Evolutionary conservation across 1,140 invertebrate species (phyloP).

Genomic region (Philopotamus ludificatus): DNA sequence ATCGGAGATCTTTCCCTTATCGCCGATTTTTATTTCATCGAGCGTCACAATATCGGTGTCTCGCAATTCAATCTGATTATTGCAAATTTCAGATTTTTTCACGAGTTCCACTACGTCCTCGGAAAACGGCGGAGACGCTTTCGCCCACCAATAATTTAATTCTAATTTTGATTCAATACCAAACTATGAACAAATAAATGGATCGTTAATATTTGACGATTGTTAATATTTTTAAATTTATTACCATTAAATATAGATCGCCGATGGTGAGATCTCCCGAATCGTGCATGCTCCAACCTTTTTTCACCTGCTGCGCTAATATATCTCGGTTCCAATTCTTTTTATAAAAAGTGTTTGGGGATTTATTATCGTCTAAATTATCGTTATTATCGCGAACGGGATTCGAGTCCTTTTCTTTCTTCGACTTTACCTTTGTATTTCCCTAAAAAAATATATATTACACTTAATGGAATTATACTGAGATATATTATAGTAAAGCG

Average conservation of each 20-base stretch:
- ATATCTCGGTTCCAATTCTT: conserved; percentile 50
- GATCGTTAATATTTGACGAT: no score
- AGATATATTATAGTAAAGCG: neutral
- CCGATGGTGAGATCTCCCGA: conserved; percentile 79
- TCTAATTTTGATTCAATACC: conserved; percentile 76
- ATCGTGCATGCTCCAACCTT: conserved; percentile 77
- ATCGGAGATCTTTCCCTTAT: conserved; percentile 45
- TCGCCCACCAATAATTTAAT: conserved; percentile 82
- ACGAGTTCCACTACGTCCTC: conserved; percentile 41
- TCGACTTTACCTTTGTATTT: conserved; percentile 18
- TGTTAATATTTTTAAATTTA: neutral
- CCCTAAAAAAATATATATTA: conserved; percentile 7
- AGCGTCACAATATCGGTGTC: neutral
- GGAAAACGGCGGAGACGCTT: conserved; percentile 50
- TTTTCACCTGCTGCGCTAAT: conserved; percentile 60
- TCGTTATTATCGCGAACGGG: neutral
- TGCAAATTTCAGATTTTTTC: conserved; percentile 23
- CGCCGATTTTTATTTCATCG: conserved; percentile 31
- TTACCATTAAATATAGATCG: conserved; percentile 85
- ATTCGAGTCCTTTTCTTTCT: conserved; percentile 28
- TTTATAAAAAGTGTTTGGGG: conserved; percentile 20
- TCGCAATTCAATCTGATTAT: neutral
- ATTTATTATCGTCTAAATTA: conserved; percentile 14
- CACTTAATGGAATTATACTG: neutral
- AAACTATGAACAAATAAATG: conserved; percentile 57